phyloP scores from a whole-genome alignment of 1,140 invertebrate species.

The Camponotus vicinus region DNA sequence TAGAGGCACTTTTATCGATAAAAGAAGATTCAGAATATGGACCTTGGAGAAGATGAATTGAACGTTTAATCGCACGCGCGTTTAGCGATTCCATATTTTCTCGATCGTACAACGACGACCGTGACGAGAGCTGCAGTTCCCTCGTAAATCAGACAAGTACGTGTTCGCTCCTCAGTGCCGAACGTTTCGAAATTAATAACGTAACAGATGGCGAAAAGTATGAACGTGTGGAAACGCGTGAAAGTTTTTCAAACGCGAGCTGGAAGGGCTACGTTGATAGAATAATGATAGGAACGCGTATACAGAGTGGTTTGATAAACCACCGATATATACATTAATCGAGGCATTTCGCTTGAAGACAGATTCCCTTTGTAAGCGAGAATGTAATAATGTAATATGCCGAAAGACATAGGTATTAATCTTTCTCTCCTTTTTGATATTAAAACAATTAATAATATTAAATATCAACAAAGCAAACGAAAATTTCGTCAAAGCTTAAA shows the following conservation, averaged over 20 bases:
- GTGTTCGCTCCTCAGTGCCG: constrained; percentile 22
- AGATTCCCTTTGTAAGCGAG: not conserved
- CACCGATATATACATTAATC: not conserved
- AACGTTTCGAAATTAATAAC: constrained; percentile 56
- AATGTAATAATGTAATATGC: not conserved
- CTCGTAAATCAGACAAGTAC: constrained; percentile 58
- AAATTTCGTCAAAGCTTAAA: constrained; percentile 20
- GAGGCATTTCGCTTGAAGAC: not conserved
- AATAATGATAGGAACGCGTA: constrained; percentile 23
- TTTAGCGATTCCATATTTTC: constrained; percentile 55
- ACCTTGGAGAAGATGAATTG: not conserved
- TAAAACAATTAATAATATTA: constrained; percentile 4
- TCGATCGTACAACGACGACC: constrained; percentile 1
- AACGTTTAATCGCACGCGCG: constrained; percentile 12
- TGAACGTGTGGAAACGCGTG: constrained; percentile 23
- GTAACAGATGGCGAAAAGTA: constrained; percentile 25
- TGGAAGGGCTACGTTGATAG: not conserved
- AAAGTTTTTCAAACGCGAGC: constrained; percentile 16
- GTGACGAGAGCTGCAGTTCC: not conserved
- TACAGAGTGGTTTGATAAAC: not conserved
- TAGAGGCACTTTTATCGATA: too few relatives aligned
- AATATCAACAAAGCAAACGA: not conserved
- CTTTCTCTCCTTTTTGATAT: not conserved
- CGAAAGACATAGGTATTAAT: not conserved
- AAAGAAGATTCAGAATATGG: too few relatives aligned